Conservation (phyloP, 2,888 invertebrate species). For the Apamea monoglypha region DNA sequence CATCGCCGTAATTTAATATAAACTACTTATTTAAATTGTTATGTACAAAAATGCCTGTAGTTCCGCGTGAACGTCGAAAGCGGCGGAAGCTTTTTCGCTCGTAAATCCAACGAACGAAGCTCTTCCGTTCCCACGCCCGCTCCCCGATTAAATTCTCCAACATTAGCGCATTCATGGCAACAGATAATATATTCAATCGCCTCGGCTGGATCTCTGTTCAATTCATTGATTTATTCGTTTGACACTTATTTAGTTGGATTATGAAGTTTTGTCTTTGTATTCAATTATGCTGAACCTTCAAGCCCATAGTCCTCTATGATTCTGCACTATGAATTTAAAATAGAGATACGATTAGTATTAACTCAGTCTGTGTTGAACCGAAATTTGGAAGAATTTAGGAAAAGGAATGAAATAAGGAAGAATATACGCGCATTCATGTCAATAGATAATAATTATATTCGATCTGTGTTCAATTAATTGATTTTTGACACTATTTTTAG, state of each 20-base stretch:
- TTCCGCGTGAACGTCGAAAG: slow-evolving; percentile 71
- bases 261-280: slow-evolving; percentile 36
- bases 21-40: slow-evolving; percentile 67
- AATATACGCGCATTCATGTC: slow-evolving; percentile 74
- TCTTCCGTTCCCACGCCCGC: slow-evolving; percentile 75
- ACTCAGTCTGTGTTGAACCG: not conserved
- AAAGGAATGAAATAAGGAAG: not conserved
- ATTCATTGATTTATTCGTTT: slow-evolving; percentile 73
- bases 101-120: slow-evolving; percentile 79
- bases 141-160: slow-evolving; percentile 81
- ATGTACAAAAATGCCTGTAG: slow-evolving; percentile 71
- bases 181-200: slow-evolving; percentile 81
- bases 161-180: slow-evolving; percentile 82
- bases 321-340: not conserved
- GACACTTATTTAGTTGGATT: slow-evolving; percentile 59
- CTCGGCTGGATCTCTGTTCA: slow-evolving; percentile 72
- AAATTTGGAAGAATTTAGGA: not conserved
- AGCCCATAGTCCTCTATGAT: not conserved
- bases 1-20: slow-evolving; percentile 62
- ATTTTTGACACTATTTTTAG: slow-evolving; percentile 68
- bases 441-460: slow-evolving; percentile 74
- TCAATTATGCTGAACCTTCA: slow-evolving; percentile 15
- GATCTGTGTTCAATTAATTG: slow-evolving; percentile 72
- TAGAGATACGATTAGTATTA: not conserved
- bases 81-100: slow-evolving; percentile 81